phyloP scores from a whole-genome alignment of 2,797 vertebrate genomes.

The Falco biarmicus region DNA sequence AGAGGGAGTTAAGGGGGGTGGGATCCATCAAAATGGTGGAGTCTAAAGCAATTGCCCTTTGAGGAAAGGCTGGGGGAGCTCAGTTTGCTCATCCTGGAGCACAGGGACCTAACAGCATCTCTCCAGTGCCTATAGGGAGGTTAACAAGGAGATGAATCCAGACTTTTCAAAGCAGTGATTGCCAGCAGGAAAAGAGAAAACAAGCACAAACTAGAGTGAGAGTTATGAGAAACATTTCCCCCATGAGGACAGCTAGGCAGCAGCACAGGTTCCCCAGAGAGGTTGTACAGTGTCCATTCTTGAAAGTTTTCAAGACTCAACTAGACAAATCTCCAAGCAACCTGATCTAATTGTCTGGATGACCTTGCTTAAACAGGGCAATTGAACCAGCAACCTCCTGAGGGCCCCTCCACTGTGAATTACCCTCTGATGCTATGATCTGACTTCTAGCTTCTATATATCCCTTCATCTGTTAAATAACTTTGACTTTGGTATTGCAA shows the following conservation, averaged over 20 bases:
- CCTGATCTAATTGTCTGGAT: background rate
- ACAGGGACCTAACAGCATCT: background rate
- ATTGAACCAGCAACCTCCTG: background rate
- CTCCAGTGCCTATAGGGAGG: background rate
- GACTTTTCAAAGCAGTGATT: background rate
- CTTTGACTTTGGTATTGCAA: background rate
- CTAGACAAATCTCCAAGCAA: background rate
- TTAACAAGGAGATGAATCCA: background rate
- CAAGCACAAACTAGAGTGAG: background rate
- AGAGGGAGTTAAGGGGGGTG: background rate
- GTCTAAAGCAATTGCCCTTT: background rate
- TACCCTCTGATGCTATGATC: background rate
- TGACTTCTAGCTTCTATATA: background rate
- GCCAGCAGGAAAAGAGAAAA: background rate
- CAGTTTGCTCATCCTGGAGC: background rate
- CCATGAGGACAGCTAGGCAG: background rate
- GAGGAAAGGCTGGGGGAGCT: background rate
- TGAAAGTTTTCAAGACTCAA: background rate
- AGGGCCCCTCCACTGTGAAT: background rate
- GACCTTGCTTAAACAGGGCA: background rate
- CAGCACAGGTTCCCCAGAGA: background rate
- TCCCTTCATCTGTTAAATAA: background rate
- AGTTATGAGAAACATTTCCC: background rate
- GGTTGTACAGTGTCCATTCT: background rate
- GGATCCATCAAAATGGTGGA: background rate